Base-by-base conservation (phyloP, 2,888 invertebrate genomes). In the Parnassius glacialis region DNA sequence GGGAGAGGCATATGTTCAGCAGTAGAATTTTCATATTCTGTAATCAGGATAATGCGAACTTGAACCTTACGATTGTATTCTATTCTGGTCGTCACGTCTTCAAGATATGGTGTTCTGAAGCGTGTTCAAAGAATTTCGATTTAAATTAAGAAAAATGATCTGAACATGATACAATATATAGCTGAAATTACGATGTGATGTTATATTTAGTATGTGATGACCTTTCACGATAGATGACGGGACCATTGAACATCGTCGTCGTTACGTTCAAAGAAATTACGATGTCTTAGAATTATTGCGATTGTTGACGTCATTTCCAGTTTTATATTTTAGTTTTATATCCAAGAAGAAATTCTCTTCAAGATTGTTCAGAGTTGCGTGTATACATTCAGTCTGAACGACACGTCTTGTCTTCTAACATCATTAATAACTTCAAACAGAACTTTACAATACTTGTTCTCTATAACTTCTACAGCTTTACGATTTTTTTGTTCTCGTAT, bases 401-500 rank as follows among this genome's bases (percentile, higher is more conserved):
- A 63, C 61, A 48, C 64, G 50, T 61, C 64, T 61, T 52, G 65
- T 65, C 58, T 65, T 61, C 62, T 63, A 52, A 65, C 65, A 61
- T 62, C 56, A 54, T 64, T 67, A 62, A 65, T 60, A 61, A 61
- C 60, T 13, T 42, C 47, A 57, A 54, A 47, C 47, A 51, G 41
- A 59, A 61, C 13, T 48, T 57, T 11, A 43, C 16, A 34, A 58
- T 34, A 54, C 44, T 62, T 51, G 51, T 59, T 52, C 45, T 55
- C n/a, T 9, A 25, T 42, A 45, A 59, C 41, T 58, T 51, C 16
- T 50, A 12, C 20, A 20, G 34, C 44, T 53, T 50, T 16, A 44
- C 58, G 45, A n/a, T 51, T 58, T 42, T n/a, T 51, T 54, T 53
- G 13, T 57, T n/a, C n/a, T n/a, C n/a, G n/a, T 57, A 57, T 48